Evolutionary conservation across 1,140 invertebrate genomes (phyloP).

Genomic region (Harlomillsia oculata): DNA sequence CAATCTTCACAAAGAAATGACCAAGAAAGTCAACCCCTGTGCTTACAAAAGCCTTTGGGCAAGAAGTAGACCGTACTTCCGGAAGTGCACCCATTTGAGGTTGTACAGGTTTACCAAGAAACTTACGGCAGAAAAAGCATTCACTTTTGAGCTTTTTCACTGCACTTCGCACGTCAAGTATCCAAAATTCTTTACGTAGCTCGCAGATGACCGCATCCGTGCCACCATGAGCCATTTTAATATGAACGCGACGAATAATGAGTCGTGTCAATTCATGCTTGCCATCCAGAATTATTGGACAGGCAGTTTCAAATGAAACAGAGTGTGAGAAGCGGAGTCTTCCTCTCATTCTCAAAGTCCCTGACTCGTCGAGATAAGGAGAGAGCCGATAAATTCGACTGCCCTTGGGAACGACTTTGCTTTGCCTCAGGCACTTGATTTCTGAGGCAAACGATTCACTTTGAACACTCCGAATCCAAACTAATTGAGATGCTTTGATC

Average conservation of each 20-base stretch:
- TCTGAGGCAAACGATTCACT: background rate
- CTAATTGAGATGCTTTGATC: background rate
- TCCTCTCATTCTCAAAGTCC: background rate
- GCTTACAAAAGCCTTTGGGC: background rate
- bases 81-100: background rate
- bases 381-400: background rate
- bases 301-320: background rate
- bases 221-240: conserved; percentile 1
- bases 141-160: background rate
- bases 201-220: background rate
- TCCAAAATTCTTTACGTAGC: background rate
- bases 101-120: background rate
- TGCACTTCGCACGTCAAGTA: background rate
- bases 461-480: background rate
- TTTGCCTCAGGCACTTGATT: background rate
- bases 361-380: background rate
- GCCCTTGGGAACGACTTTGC: background rate
- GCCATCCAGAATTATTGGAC: background rate
- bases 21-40: background rate
- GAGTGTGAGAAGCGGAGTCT: background rate
- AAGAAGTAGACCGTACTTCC: background rate
- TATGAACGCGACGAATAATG: background rate
- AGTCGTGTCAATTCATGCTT: background rate
- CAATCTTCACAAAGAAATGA: too few species aligned
- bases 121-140: background rate